Conservation (phyloP, 2,888 invertebrate genomes). For the Sphaerophoria rueppellii region DNA sequence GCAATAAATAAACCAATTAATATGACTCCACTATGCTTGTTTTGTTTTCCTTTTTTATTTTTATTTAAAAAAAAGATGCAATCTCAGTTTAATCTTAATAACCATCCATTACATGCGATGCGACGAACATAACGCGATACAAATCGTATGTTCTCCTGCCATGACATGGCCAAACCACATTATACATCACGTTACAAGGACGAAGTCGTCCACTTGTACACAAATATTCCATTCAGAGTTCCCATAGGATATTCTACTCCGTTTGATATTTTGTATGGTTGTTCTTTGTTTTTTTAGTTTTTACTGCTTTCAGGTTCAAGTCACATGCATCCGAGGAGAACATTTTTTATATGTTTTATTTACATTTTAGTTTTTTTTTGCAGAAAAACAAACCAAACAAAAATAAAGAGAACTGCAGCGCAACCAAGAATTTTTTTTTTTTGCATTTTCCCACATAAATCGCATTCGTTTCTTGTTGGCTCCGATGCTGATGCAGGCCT, state of each 20-base stretch:
- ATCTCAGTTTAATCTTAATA: conserved; percentile 41
- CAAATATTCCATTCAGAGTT: conserved; percentile 28
- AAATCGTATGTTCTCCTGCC: conserved; percentile 18
- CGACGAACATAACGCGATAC: conserved; percentile 45
- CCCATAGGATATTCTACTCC: conserved; percentile 37
- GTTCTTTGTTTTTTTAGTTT: not conserved
- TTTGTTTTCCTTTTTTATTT: not conserved
- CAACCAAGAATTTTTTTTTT: conserved; percentile 41
- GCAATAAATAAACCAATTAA: conserved; percentile 27
- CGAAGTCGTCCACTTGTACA: conserved; percentile 43
- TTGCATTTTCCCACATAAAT: conserved; percentile 68
- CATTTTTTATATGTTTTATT: not conserved
- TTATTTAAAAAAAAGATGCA: conserved; percentile 7
- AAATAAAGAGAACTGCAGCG: conserved; percentile 33
- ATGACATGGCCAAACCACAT: conserved; percentile 15
- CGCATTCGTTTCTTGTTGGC: conserved; percentile 47
- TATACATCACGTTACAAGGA: conserved; percentile 47
- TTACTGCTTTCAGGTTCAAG: conserved; percentile 7
- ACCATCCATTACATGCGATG: conserved; percentile 54
- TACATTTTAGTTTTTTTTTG: not conserved
- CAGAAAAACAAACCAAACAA: conserved; percentile 6
- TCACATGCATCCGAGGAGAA: conserved; percentile 28
- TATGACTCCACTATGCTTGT: not conserved
- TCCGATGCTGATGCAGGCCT: conserved; percentile 1
- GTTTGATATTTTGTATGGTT: not conserved